These are phyloP conservation scores for Brachyptera risi DNA, from an alignment of 2,888 invertebrate species.

Conservation along the genomic window DNA sequence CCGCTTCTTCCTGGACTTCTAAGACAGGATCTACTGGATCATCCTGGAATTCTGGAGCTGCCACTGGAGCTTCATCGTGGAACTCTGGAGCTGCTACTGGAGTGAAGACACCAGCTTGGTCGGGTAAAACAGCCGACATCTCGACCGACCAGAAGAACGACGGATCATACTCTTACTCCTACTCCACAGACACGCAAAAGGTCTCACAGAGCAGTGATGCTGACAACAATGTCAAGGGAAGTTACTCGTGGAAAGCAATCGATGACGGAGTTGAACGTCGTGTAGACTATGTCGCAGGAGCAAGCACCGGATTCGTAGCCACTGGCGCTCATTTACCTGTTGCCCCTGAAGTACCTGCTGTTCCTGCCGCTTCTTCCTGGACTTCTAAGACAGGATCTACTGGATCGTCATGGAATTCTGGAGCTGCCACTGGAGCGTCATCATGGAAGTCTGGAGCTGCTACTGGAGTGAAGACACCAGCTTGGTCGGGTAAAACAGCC, in stretches of 20 bases:
- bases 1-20: not conserved
- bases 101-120: not conserved
- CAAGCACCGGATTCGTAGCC: slow-evolving; percentile 34
- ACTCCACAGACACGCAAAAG: slow-evolving; percentile 33
- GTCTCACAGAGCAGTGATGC: slow-evolving; percentile 33
- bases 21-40: too few relatives aligned
- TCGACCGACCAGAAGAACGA: slow-evolving; percentile 25
- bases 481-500: not conserved
- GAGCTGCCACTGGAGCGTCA: not conserved
- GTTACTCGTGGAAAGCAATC: slow-evolving; percentile 33
- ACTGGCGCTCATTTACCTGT: slow-evolving; percentile 31
- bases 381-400: not conserved
- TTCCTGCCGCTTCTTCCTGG: not conserved
- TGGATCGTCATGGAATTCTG: too few relatives aligned
- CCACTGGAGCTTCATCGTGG: not conserved
- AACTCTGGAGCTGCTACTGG: not conserved
- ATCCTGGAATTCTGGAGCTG: not conserved
- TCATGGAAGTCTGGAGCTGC: not conserved
- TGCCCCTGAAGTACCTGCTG: slow-evolving; percentile 4
- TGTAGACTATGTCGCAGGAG: slow-evolving; percentile 33
- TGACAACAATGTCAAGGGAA: slow-evolving; percentile 34
- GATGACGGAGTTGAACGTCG: slow-evolving; percentile 30
- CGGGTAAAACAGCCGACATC: not conserved
- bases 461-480: not conserved
- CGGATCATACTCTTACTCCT: slow-evolving; percentile 37